Conservation (phyloP, 30 jellyfish, hydroid and myxozoan species). For the Aurelia aurita complex sp. Pacific region DNA sequence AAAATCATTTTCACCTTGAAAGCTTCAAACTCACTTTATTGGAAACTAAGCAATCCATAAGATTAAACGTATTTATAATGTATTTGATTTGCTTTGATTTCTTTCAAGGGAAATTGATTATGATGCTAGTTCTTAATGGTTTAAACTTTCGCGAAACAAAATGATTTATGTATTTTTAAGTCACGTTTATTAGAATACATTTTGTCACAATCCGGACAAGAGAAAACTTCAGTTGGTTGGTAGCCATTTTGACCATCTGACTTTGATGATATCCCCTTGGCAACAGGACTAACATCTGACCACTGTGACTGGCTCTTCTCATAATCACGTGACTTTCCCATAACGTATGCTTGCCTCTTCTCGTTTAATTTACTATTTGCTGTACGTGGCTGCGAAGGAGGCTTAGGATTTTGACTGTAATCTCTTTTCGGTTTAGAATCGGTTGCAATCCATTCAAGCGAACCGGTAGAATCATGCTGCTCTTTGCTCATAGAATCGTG, state of each 20-base stretch:
- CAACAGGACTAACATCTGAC: constrained; percentile 6
- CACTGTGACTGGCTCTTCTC: constrained; percentile 18
- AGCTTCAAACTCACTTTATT: no score
- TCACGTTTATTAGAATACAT: constrained; percentile 62
- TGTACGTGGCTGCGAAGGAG: constrained; percentile 87
- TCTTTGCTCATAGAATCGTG: no score
- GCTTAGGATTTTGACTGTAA: constrained; percentile 54
- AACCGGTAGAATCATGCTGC: neutral
- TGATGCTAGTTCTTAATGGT: no score
- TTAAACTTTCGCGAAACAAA: constrained; percentile 72
- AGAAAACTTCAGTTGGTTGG: constrained; percentile 21
- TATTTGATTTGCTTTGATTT: no score
- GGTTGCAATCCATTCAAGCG: constrained; percentile 1
- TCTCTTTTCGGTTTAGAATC: neutral
- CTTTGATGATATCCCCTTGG: neutral
- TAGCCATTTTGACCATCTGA: neutral
- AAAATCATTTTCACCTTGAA: no score
- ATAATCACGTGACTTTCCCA: constrained; percentile 19
- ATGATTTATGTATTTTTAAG: constrained; percentile 78
- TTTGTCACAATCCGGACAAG: constrained; percentile 94
- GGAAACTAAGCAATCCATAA: no score
- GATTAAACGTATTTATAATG: no score
- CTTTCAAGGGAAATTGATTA: no score
- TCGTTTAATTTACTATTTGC: constrained; percentile 56
- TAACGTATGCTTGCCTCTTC: constrained; percentile 52